These are phyloP conservation scores for Hippopotamus amphibius DNA, from an alignment of 2,113 vertebrate species.

Conservation along the genomic window DNA sequence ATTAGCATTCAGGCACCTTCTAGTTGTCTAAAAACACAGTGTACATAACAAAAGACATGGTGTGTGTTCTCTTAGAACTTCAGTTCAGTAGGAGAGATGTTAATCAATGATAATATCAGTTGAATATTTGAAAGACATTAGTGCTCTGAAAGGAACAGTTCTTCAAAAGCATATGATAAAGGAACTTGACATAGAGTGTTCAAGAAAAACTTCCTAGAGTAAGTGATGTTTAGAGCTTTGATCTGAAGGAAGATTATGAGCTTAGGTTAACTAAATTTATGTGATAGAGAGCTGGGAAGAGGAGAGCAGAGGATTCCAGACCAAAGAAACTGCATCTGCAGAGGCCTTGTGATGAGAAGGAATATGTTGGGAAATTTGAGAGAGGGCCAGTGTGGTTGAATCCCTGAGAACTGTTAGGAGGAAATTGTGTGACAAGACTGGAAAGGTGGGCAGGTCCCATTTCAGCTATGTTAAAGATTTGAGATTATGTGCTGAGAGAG, in stretches of 20 bases:
- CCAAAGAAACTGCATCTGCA: not conserved
- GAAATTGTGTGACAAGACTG: not conserved
- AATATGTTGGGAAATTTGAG: not conserved
- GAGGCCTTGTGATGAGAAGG: not conserved
- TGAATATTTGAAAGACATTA: not conserved
- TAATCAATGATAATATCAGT: not conserved
- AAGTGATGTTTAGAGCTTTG: conserved; percentile 5
- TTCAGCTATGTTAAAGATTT: not conserved
- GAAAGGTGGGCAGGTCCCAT: not conserved
- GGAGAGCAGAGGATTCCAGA: not conserved
- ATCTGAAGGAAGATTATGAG: not conserved
- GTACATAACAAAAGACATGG: not conserved
- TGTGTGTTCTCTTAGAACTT: not conserved
- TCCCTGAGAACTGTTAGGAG: not conserved
- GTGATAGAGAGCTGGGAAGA: not conserved
- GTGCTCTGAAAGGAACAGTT: not conserved
- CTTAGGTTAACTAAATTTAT: not conserved
- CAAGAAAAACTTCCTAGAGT: not conserved
- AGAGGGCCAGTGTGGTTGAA: not conserved
- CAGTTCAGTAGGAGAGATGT: not conserved
- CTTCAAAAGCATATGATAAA: not conserved
- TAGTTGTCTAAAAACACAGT: not conserved
- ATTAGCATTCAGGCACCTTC: not conserved
- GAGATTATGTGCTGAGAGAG: not conserved
- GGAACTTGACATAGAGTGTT: not conserved